Evolutionary conservation across 2,888 invertebrate genomes (phyloP).

Genomic region (Liopterus haemorrhoidalis): DNA sequence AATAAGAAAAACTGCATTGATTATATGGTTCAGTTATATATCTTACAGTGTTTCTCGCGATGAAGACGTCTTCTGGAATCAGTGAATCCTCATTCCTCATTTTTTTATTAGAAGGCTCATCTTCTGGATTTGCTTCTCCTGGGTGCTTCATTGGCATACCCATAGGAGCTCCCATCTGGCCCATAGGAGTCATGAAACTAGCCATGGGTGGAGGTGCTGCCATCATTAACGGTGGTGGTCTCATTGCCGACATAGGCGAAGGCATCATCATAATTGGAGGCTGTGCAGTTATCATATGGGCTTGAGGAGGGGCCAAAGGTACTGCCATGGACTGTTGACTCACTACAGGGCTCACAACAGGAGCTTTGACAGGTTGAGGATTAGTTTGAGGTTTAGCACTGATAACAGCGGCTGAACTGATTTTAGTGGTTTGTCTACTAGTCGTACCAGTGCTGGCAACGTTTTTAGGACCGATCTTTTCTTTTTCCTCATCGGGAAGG

Average conservation of each 20-base stretch:
- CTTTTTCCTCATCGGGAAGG: slow-evolving; percentile 91
- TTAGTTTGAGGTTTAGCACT: slow-evolving; percentile 44
- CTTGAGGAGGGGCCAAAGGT: slow-evolving; percentile 45
- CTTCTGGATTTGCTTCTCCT: slow-evolving; percentile 54
- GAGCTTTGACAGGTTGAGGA: slow-evolving; percentile 42
- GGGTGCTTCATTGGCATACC: slow-evolving; percentile 48
- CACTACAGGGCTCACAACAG: slow-evolving; percentile 52
- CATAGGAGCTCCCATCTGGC: slow-evolving; percentile 42
- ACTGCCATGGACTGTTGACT: slow-evolving; percentile 41
- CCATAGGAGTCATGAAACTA: slow-evolving; percentile 46
- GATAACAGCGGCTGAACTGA: slow-evolving; percentile 42
- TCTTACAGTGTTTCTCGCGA: slow-evolving; percentile 59
- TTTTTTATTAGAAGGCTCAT: slow-evolving; percentile 84
- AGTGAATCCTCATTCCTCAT: slow-evolving; percentile 87
- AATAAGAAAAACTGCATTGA: slow-evolving; percentile 5
- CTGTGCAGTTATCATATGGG: slow-evolving; percentile 48
- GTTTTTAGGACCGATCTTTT: slow-evolving; percentile 91
- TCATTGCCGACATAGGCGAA: slow-evolving; percentile 52
- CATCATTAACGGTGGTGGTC: slow-evolving; percentile 55
- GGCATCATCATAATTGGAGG: slow-evolving; percentile 60
- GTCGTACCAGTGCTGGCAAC: slow-evolving; percentile 46
- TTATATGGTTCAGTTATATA: background rate
- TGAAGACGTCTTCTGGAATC: slow-evolving; percentile 80
- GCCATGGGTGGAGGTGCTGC: slow-evolving; percentile 48
- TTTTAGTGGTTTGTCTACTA: slow-evolving; percentile 39